Percentiles rank a stretch among this genome's conserved stretches.
Evolutionary conservation across 2,113 vertebrate species (phyloP).

Genomic region (Conger conger): DNA sequence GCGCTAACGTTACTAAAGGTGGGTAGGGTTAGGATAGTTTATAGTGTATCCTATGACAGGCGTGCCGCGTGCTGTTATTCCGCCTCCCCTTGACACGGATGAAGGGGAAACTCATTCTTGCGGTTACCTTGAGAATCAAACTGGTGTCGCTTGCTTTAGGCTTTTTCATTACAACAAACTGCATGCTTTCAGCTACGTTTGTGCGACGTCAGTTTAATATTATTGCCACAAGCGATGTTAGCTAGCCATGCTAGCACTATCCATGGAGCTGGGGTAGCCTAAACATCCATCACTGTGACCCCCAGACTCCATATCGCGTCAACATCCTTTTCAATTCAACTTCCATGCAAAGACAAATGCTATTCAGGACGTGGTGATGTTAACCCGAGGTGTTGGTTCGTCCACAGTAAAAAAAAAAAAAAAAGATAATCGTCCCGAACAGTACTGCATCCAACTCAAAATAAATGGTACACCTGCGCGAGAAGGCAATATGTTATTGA

Average conservation of each 20-base stretch:
- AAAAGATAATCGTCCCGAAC: neutral
- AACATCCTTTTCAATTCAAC: neutral
- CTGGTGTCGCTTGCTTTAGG: neutral
- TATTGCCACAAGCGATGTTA: neutral
- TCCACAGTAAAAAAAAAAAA: neutral
- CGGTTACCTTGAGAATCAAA: neutral
- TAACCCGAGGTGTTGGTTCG: neutral
- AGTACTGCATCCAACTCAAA: neutral
- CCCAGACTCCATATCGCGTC: neutral
- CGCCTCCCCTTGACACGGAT: neutral
- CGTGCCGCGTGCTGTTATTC: too few species aligned
- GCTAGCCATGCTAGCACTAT: neutral
- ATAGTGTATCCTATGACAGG: constrained; percentile 1
- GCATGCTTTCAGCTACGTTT: neutral
- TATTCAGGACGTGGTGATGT: neutral
- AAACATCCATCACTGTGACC: neutral
- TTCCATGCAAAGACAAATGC: neutral
- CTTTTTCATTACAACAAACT: neutral
- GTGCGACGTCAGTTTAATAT: neutral
- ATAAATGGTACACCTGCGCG: neutral
- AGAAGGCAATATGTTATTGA: neutral
- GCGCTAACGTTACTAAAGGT: neutral
- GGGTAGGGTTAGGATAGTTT: neutral
- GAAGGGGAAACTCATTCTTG: neutral
- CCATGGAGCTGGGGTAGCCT: neutral